Conservation (phyloP, 1,140 invertebrate genomes). For the Orius laevigatus region DNA sequence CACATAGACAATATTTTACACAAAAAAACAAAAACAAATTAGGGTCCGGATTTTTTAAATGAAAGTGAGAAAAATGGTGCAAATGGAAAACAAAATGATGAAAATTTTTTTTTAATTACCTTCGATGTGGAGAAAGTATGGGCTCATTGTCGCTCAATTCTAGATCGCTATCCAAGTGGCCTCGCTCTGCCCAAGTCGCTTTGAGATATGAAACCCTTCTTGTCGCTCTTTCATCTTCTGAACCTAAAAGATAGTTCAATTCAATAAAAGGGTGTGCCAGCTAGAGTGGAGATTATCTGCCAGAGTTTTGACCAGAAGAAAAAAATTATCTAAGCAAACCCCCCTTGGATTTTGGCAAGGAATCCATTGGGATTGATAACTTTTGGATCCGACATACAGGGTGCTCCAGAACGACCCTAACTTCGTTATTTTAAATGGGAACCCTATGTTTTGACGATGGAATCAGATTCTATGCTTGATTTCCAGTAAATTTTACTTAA, state of each 20-base stretch:
- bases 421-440: no score
- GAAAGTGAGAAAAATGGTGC: neutral
- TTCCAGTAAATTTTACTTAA: no score
- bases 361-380: no score
- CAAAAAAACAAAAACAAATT: conserved; percentile 7
- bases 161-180: conserved; percentile 48
- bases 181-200: conserved; percentile 58
- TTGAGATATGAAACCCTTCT: conserved; percentile 79
- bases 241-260: conserved; percentile 29
- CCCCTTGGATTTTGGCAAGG: no score
- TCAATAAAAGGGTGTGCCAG: neutral
- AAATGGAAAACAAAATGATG: conserved; percentile 6
- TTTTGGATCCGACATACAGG: no score
- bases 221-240: conserved; percentile 66
- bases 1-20: conserved; percentile 9
- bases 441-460: no score
- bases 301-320: neutral
- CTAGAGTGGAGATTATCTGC: neutral
- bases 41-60: neutral
- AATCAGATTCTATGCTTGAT: no score
- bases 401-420: no score
- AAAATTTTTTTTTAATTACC: conserved; percentile 28
- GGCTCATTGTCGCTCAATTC: conserved; percentile 43
- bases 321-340: no score
- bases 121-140: conserved; percentile 32